Evolutionary conservation across 2,888 invertebrate genomes (phyloP).

Genomic region (Laothoe populi): DNA sequence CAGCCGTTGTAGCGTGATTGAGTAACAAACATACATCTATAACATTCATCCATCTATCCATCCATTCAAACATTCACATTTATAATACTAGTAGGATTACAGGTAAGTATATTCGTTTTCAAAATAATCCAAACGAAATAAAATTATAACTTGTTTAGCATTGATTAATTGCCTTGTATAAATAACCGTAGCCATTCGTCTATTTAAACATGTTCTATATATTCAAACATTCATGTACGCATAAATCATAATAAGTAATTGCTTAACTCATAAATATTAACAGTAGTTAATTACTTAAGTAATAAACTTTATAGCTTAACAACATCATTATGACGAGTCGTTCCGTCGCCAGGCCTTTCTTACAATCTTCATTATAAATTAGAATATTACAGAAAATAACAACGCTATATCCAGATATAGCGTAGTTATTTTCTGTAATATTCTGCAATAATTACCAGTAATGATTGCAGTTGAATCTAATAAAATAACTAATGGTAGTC

Average conservation of each 20-base stretch:
- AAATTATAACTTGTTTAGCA: constrained; percentile 3
- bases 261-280: constrained; percentile 1
- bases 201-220: neutral
- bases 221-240: neutral
- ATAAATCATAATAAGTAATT: neutral
- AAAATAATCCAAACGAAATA: constrained; percentile 10
- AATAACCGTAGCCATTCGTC: neutral
- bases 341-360: neutral
- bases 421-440: no score
- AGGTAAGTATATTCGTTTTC: neutral
- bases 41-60: no score
- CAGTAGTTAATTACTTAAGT: constrained; percentile 40
- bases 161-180: neutral
- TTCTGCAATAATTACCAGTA: no score
- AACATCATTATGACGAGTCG: neutral
- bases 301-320: constrained; percentile 12
- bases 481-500: no score
- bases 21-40: no score
- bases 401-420: no score
- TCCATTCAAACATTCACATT: no score
- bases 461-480: no score
- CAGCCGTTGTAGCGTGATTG: no score
- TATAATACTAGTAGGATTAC: no score
- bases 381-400: no score
- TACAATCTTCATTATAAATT: neutral